These are phyloP conservation scores for Tretioscincus oriximinensis DNA, from an alignment of 2,113 vertebrate genomes.

Conservation along the genomic window DNA sequence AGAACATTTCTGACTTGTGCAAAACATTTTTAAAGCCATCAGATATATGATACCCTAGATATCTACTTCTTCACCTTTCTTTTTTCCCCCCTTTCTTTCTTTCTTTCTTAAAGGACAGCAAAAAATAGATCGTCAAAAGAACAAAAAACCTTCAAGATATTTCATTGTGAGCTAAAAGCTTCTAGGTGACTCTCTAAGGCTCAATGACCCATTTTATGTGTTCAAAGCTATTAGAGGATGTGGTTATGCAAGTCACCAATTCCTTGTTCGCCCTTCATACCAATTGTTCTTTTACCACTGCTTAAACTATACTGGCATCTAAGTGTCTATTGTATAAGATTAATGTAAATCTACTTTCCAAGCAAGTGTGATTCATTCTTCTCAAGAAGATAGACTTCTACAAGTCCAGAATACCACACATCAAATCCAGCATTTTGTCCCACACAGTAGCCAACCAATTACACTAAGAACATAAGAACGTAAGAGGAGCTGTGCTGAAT, in stretches of 20 bases:
- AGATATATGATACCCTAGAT: slow-evolving; percentile 13
- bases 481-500: no score
- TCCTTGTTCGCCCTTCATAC: slow-evolving; percentile 57
- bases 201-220: slow-evolving; percentile 56
- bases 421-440: background rate
- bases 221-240: slow-evolving; percentile 49
- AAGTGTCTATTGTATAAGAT: slow-evolving; percentile 21
- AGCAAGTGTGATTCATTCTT: no score
- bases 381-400: background rate
- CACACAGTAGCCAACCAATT: no score
- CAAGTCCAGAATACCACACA: background rate
- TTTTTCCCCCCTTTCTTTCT: no score
- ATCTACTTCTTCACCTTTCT: slow-evolving; percentile 9
- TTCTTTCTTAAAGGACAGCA: background rate
- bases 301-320: slow-evolving; percentile 37
- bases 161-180: slow-evolving; percentile 26
- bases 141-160: slow-evolving; percentile 50
- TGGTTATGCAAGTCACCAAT: slow-evolving; percentile 39
- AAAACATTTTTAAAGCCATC: background rate
- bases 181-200: slow-evolving; percentile 40
- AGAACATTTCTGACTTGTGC: background rate
- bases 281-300: slow-evolving; percentile 49
- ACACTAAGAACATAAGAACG: no score
- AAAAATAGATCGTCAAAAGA: slow-evolving; percentile 27
- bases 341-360: slow-evolving; percentile 6